Percentiles rank a stretch among this genome's conserved stretches.
phyloP scores from a whole-genome alignment of 2,797 vertebrate genomes.

The Podarcis siculus region DNA sequence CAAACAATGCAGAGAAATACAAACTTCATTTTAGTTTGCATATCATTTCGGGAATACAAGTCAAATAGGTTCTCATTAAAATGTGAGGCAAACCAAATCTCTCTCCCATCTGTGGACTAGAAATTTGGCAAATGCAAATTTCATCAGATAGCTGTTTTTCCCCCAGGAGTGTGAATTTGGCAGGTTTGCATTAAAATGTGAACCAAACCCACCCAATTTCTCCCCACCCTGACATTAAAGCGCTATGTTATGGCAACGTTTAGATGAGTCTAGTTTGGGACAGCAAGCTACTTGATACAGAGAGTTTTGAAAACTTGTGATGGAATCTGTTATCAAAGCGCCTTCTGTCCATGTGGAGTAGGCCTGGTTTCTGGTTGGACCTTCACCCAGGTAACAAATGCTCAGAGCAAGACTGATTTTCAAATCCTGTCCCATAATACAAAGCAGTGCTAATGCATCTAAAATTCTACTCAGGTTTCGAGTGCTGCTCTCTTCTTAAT shows the following conservation, averaged over 20 bases:
- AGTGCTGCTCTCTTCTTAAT: neutral
- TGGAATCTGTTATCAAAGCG: neutral
- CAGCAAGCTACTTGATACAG: neutral
- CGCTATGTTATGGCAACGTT: no score
- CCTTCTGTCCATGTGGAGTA: neutral
- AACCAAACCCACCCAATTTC: no score
- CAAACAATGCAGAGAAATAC: no score
- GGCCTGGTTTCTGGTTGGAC: neutral
- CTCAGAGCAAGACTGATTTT: neutral
- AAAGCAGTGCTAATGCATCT: neutral
- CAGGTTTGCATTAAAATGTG: neutral
- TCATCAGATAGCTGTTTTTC: no score
- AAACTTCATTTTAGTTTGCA: no score
- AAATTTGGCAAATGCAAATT: no score
- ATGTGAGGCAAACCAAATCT: no score
- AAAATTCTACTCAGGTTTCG: neutral
- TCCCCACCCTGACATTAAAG: no score
- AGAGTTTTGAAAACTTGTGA: neutral
- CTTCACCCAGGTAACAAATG: neutral
- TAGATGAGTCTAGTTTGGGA: neutral
- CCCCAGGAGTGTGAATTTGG: no score
- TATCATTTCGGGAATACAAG: no score
- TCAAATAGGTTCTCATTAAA: no score
- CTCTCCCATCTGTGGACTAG: no score
- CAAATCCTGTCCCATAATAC: neutral